Base-by-base conservation (phyloP, 2,113 vertebrate genomes). In the Talpa occidentalis region DNA sequence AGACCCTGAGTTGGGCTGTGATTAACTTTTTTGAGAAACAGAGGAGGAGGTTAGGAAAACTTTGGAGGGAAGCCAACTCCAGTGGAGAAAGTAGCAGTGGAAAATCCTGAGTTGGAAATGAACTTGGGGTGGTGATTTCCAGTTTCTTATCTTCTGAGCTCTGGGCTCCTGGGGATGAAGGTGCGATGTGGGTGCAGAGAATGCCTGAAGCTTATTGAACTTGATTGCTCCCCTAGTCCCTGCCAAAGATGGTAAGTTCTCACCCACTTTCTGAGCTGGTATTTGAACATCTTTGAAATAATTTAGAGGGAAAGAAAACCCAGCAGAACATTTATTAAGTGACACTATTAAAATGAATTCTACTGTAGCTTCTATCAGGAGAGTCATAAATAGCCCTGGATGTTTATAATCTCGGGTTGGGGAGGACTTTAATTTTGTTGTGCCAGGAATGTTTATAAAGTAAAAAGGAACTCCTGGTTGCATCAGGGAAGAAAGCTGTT, bases 311-410 rank as follows among this genome's bases (percentile, higher is more conserved):
- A 22, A 26, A 26, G 44, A 86, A 70, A 15, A 56, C 16, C 47
- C 52, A 73, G 40, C 1, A 24, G 19, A 47, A 16, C 59, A 72
- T 73, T 95, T 87, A 91, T 88, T 73, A 93, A 86, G 60, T 67
- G 54, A 62, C 42, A 37, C 47, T 40, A 83, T 49, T 70, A 66
- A 92, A 93, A 79, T 79, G 59, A 78, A 49, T 94, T 84, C 54
- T 54, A n/a, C 42, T 32, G 40, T n/a, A 66, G 54, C 73, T 66
- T 91, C 66, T 97, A 79, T 92, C 96, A 81, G 62, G 82, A 89
- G 94, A 95, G 62, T 59, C 94, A 35, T 97, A 98, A 98, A 97
- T 96, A 95, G 87, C 42, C 77, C 28, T 95, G 92, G 90, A 74
- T 3, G 22, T 94, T 96, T 9, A 4, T 0, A 0, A 81, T 96